These are phyloP conservation scores for Zaprionus gabonicus DNA, from an alignment of 1,140 invertebrate genomes.

Conservation along the genomic window DNA sequence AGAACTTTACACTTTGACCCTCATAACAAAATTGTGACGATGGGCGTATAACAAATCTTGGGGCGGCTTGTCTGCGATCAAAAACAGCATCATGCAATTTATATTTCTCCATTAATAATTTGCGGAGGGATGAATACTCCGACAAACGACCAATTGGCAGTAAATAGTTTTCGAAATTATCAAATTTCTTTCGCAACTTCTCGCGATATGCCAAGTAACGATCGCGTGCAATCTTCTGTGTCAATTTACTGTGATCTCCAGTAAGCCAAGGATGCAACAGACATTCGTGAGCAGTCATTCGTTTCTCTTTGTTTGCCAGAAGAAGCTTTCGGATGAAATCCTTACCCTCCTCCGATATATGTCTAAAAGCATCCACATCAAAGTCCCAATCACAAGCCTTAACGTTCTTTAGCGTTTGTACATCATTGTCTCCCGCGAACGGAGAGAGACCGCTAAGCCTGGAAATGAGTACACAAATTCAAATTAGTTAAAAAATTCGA, in stretches of 20 bases:
- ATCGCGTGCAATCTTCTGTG: slow-evolving; percentile 91
- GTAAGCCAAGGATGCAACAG: slow-evolving; percentile 97
- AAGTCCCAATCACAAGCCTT: slow-evolving; percentile 99
- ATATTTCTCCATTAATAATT: slow-evolving; percentile 98
- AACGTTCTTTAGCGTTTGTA: slow-evolving; percentile 99
- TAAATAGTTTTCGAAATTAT: slow-evolving; percentile 96
- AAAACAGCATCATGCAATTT: slow-evolving; percentile 98
- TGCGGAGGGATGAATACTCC: slow-evolving; percentile 98
- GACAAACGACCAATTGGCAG: slow-evolving; percentile 97
- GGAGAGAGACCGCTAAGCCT: slow-evolving; percentile 98
- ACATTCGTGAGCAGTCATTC: slow-evolving; percentile 99
- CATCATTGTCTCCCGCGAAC: slow-evolving; percentile 99
- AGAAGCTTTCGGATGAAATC: slow-evolving; percentile 98
- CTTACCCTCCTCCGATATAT: slow-evolving; percentile 98
- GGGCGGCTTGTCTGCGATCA: slow-evolving; percentile 98
- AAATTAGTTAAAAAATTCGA: slow-evolving; percentile 10
- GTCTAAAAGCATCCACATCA: slow-evolving; percentile 95
- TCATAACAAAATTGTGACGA: slow-evolving; percentile 98
- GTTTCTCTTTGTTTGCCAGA: slow-evolving; percentile 97
- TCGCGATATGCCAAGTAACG: slow-evolving; percentile 95
- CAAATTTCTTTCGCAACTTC: slow-evolving; percentile 92
- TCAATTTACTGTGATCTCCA: slow-evolving; percentile 91
- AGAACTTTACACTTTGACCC: slow-evolving; percentile 98
- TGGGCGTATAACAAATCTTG: slow-evolving; percentile 98
- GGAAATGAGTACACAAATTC: slow-evolving; percentile 20